A percentile compares a stretch with the other conserved stretches of the same genome.
These are phyloP conservation scores for Syndactyla subalaris DNA, from an alignment of 2,797 vertebrate species.

Conservation along the genomic window DNA sequence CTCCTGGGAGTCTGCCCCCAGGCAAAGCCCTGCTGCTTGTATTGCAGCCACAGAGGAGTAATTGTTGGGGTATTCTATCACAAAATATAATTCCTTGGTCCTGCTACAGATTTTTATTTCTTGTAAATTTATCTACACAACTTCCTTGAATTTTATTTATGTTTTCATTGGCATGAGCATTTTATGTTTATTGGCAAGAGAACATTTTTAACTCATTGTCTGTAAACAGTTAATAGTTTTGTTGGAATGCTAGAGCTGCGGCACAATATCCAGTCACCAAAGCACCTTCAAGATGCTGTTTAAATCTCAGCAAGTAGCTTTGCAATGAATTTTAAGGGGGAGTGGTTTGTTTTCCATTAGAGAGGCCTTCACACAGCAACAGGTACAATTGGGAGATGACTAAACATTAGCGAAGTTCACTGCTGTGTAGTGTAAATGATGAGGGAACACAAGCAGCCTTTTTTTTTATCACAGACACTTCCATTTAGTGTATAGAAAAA, in stretches of 20 bases:
- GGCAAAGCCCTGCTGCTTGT: not conserved
- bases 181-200: not conserved
- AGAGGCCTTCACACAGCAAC: not conserved
- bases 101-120: not conserved
- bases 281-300: not conserved
- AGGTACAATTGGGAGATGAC: not conserved
- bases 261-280: not conserved
- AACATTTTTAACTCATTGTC: not conserved
- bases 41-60: not conserved
- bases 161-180: not conserved
- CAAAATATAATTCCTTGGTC: not conserved
- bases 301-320: not conserved
- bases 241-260: not conserved
- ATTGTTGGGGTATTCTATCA: not conserved
- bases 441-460: not conserved
- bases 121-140: not conserved
- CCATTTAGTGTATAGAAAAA: not conserved
- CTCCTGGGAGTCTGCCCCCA: not conserved
- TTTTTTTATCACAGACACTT: not conserved
- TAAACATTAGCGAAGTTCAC: not conserved
- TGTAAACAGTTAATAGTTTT: not conserved
- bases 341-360: not conserved
- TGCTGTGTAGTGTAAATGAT: rapidly evolving
- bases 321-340: not conserved
- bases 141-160: not conserved